Evolutionary conservation across 2,888 invertebrate species (phyloP).

Genomic region (Chrysolina oricalcia): DNA sequence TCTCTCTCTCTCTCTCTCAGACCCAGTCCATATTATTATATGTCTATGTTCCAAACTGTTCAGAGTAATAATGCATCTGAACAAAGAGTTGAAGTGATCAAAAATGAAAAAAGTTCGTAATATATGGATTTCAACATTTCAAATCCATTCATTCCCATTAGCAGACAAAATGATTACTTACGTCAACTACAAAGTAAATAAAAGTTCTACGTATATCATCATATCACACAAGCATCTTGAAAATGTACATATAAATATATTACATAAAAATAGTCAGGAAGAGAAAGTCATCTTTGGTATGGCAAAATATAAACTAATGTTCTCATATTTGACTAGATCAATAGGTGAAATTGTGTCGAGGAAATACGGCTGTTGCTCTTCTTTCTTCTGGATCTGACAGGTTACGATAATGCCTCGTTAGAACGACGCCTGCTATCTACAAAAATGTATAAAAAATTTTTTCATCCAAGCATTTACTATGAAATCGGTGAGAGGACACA

Average conservation of each 20-base stretch:
- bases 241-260: conserved; percentile 30
- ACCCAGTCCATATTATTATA: no score
- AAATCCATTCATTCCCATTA: no score
- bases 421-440: conserved; percentile 87
- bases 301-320: conserved; percentile 46
- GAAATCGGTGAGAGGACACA: no score
- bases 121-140: no score
- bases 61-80: no score
- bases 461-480: no score
- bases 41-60: no score
- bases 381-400: conserved; percentile 84
- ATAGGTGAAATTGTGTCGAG: conserved; percentile 72
- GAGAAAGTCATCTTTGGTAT: conserved; percentile 58
- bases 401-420: conserved; percentile 87
- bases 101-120: no score
- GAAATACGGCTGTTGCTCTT: conserved; percentile 83
- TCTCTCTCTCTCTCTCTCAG: no score
- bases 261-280: conserved; percentile 22
- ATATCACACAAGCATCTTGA: not conserved
- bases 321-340: conserved; percentile 63
- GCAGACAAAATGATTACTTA: no score
- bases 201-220: not conserved
- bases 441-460: conserved; percentile 38
- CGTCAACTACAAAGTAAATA: no score
- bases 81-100: no score